Base-by-base conservation (phyloP, 2,113 vertebrate genomes). In the Sigmodon hispidus region DNA sequence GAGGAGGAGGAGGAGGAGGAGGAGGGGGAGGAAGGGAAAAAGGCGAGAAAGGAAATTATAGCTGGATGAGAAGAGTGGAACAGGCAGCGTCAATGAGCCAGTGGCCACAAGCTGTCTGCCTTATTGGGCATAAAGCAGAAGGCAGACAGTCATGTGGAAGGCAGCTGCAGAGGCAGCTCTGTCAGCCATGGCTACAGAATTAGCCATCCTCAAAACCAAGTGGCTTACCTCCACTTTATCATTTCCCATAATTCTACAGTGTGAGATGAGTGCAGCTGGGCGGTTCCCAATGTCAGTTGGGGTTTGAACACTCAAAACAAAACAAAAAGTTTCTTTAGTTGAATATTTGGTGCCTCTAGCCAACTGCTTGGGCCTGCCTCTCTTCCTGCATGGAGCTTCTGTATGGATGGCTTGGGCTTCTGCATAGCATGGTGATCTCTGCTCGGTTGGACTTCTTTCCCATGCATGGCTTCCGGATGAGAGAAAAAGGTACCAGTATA, bases 221-320 rank as follows among this genome's bases (percentile, higher is more conserved):
- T 73, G 70, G 21, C n/a, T 93, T 93, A 90, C 63, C 5, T 45
- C 22, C 36, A 36, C 65, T 90, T 83, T 69, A 86, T 55, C 65
- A 59, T 70, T 94, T 94, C 76, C 69, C 40, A 43, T 12, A 75
- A 50, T 83, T 96, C 70, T 87, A 36, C n/a, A 26, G 26, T 77
- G 40, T 91, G 83, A 94, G 57, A 76, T 59, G 63, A 92, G 69
- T 72, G 90, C 45, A 43, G 79, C 72, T 73, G 22, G 26, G 17
- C 63, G 72, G 59, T 93, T 90, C 88, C 67, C 40, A 67, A 1
- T 43, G 43, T 61, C 70, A 59, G 21, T n/a, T 75, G 26, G 73
- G 34, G 16, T 87, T 67, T 67, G 22, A 72, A 73, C 22, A 90
- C 43, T 26, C 72, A 15, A 76, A 31, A 31, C 2, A 29, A 50